phyloP scores from a whole-genome alignment of 2,797 vertebrate species.

The Sparus aurata region DNA sequence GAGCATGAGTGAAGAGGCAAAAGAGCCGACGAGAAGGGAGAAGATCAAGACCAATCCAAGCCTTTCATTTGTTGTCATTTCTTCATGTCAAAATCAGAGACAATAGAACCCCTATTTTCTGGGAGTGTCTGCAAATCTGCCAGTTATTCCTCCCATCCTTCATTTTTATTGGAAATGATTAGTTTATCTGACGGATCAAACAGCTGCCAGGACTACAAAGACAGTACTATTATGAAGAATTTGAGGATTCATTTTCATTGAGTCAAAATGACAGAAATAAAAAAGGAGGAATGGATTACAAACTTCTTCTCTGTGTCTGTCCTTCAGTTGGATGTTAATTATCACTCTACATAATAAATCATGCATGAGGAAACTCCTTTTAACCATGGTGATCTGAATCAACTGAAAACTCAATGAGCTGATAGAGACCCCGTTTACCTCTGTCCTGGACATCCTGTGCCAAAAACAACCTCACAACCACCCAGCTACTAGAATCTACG shows the following conservation, averaged over 20 bases:
- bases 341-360: conserved; percentile 42
- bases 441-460: conserved; percentile 71
- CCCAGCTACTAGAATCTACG: conserved; percentile 68
- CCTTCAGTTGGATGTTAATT: conserved; percentile 35
- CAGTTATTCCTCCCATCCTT: conserved; percentile 61
- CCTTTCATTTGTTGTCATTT: conserved; percentile 70
- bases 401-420: conserved; percentile 52
- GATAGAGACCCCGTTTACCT: conserved; percentile 75
- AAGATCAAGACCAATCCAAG: conserved; percentile 57
- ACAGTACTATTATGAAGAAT: conserved; percentile 31
- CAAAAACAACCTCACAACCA: conserved; percentile 77
- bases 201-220: conserved; percentile 70
- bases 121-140: conserved; percentile 56
- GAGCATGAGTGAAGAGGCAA: conserved; percentile 46
- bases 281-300: conserved; percentile 19
- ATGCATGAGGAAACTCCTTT: conserved; percentile 47
- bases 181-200: conserved; percentile 70
- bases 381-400: conserved; percentile 47
- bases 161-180: conserved; percentile 70
- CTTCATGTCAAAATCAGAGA: conserved; percentile 64
- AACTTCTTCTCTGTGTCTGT: conserved; percentile 8
- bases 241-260: conserved; percentile 36
- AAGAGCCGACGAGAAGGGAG: conserved; percentile 47
- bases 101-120: conserved; percentile 64
- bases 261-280: conserved; percentile 37